Evolutionary conservation across 2,888 invertebrate genomes (phyloP).

Genomic region (Watsonalla cultraria): DNA sequence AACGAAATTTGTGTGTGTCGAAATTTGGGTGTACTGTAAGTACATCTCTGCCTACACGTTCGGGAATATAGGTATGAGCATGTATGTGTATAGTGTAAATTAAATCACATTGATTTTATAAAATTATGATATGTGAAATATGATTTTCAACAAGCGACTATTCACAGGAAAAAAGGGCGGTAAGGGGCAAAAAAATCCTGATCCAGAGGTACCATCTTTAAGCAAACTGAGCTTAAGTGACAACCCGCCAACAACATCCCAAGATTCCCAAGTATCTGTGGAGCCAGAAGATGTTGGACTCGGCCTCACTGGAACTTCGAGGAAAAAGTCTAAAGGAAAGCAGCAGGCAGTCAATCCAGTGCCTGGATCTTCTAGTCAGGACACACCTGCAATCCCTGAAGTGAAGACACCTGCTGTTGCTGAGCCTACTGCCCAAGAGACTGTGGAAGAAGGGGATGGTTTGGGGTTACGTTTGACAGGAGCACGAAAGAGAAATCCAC

Average conservation of each 20-base stretch:
- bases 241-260: background rate
- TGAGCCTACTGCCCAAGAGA: background rate
- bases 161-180: background rate
- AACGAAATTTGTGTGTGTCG: too few relatives aligned
- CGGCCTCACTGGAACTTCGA: background rate
- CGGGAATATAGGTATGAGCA: too few relatives aligned
- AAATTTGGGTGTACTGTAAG: too few relatives aligned
- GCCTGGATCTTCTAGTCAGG: background rate
- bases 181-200: background rate
- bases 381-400: background rate
- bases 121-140: background rate
- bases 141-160: background rate
- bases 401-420: background rate
- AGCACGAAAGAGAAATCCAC: slow-evolving; percentile 1
- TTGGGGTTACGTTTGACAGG: background rate
- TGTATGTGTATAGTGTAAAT: too few relatives aligned
- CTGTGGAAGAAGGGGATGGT: background rate
- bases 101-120: too few relatives aligned
- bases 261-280: background rate
- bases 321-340: background rate
- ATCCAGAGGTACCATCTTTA: background rate
- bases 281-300: background rate
- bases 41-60: too few relatives aligned
- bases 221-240: background rate
- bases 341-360: background rate